Percentiles rank a stretch among this genome's conserved stretches.
Conservation (phyloP, 1,140 invertebrate genomes). For the Mesaphorura yosii region DNA sequence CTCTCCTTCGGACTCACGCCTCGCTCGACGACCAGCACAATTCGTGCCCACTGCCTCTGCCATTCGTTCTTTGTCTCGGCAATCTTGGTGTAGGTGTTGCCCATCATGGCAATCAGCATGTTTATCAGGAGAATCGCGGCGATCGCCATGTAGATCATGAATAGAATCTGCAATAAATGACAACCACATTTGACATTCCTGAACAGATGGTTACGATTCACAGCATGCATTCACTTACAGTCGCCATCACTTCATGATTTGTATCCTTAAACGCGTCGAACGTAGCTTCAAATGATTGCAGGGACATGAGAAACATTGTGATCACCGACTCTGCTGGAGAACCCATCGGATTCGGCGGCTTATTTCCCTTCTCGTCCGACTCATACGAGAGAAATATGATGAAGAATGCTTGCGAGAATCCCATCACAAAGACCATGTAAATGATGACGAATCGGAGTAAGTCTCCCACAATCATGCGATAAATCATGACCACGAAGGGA, state of each 20-base stretch:
- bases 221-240: constrained; percentile 51
- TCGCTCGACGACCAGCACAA: constrained; percentile 90
- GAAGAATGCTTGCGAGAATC: constrained; percentile 81
- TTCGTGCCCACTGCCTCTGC: constrained; percentile 97
- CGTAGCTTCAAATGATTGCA: constrained; percentile 91
- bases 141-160: constrained; percentile 91
- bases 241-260: constrained; percentile 74
- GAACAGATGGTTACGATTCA: background rate
- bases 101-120: constrained; percentile 99
- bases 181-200: background rate
- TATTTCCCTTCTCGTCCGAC: background rate
- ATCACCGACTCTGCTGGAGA: constrained; percentile 86
- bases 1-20: constrained; percentile 79
- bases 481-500: constrained; percentile 98
- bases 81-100: constrained; percentile 96
- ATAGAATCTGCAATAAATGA: constrained; percentile 54
- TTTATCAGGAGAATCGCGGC: constrained; percentile 91
- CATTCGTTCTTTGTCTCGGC: constrained; percentile 94
- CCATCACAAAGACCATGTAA: constrained; percentile 92
- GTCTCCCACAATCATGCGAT: constrained; percentile 94
- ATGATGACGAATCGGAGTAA: constrained; percentile 88
- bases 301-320: constrained; percentile 95
- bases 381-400: constrained; percentile 25
- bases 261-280: constrained; percentile 79
- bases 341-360: constrained; percentile 60